Conservation (phyloP, 2,888 invertebrate genomes). For the Caenorhabditis sinica region DNA sequence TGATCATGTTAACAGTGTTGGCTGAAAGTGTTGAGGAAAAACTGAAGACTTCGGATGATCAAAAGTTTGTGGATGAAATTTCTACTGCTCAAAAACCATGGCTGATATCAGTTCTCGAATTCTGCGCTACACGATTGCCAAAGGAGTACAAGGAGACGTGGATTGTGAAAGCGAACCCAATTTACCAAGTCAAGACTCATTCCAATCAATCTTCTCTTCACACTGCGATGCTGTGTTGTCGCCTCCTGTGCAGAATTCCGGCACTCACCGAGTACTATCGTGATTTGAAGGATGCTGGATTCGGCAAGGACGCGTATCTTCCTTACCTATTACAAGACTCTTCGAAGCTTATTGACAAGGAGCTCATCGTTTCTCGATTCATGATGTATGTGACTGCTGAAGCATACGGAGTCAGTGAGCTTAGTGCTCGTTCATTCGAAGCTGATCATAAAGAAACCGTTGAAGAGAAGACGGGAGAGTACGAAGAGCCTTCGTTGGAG, state of each 20-base stretch:
- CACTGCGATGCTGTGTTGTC: constrained; percentile 47
- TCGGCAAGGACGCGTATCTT: background rate
- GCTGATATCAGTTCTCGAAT: constrained; percentile 57
- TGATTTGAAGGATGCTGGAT: background rate
- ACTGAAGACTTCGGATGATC: constrained; percentile 22
- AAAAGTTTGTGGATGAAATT: constrained; percentile 22
- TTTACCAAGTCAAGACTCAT: constrained; percentile 52
- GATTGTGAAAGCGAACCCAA: constrained; percentile 35
- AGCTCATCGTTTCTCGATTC: constrained; percentile 14
- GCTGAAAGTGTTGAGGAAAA: constrained; percentile 40
- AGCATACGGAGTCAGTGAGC: constrained; percentile 42
- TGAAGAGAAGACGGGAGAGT: constrained; percentile 10
- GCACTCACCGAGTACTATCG: constrained; percentile 32
- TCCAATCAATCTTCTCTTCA: constrained; percentile 49
- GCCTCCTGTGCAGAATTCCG: constrained; percentile 35
- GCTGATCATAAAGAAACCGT: background rate
- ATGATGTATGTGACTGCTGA: constrained; percentile 42
- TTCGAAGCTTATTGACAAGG: background rate
- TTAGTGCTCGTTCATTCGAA: constrained; percentile 25
- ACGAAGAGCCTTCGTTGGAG: background rate
- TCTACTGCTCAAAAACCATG: constrained; percentile 40
- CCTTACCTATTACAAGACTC: background rate
- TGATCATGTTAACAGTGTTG: constrained; percentile 55
- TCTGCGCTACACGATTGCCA: constrained; percentile 46
- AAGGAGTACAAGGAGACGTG: constrained; percentile 45